phyloP scores from a whole-genome alignment of 1,140 invertebrate genomes.

The Cyclina sinensis region DNA sequence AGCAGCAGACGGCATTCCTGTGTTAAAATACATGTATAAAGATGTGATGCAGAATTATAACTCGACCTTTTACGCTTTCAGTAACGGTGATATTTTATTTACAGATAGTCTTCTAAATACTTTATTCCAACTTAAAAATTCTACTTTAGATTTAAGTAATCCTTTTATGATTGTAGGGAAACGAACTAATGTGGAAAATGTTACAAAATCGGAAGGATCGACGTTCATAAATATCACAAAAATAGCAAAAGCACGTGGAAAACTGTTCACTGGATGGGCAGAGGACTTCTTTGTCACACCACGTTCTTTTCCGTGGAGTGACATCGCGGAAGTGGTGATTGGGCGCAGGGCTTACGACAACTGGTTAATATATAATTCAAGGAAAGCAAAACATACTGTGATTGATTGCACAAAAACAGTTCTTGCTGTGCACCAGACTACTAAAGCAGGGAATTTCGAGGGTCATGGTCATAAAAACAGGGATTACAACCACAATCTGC shows the following conservation, averaged over 20 bases:
- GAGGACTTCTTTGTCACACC: slow-evolving; percentile 78
- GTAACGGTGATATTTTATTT: slow-evolving; percentile 76
- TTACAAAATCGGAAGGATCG: slow-evolving; percentile 66
- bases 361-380: slow-evolving; percentile 74
- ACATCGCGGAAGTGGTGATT: slow-evolving; percentile 77
- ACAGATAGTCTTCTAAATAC: slow-evolving; percentile 69
- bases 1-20: slow-evolving; percentile 71
- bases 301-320: slow-evolving; percentile 73
- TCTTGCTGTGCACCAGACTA: slow-evolving; percentile 78
- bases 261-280: slow-evolving; percentile 71
- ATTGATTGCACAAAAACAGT: slow-evolving; percentile 76
- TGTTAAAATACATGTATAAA: slow-evolving; percentile 75
- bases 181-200: slow-evolving; percentile 73
- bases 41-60: slow-evolving; percentile 69
- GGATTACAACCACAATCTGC: slow-evolving; percentile 70
- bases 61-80: slow-evolving; percentile 71
- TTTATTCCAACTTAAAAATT: slow-evolving; percentile 43
- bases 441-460: slow-evolving; percentile 75
- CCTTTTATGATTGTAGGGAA: slow-evolving; percentile 69
- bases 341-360: slow-evolving; percentile 78
- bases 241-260: slow-evolving; percentile 66
- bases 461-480: slow-evolving; percentile 66
- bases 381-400: slow-evolving; percentile 64
- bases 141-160: slow-evolving; percentile 41
- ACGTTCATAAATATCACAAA: slow-evolving; percentile 58